Conservation (phyloP, 2,888 invertebrate genomes). For the Pseudoips prasinana region DNA sequence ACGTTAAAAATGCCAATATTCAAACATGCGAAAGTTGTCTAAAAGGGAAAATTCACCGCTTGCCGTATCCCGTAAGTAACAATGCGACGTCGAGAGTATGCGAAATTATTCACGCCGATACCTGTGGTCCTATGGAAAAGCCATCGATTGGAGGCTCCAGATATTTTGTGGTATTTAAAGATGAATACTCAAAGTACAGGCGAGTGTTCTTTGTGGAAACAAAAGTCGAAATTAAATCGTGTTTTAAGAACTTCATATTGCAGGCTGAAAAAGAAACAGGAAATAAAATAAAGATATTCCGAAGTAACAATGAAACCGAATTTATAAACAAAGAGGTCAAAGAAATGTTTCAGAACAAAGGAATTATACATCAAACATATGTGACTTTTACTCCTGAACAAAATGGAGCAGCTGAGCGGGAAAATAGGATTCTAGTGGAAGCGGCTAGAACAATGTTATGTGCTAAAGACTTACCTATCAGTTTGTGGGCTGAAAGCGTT, state of each 20-base stretch:
- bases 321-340: slow-evolving; percentile 9
- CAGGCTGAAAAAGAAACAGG: not conserved
- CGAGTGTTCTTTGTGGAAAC: slow-evolving; percentile 2
- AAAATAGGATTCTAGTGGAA: slow-evolving; percentile 23
- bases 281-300: slow-evolving; percentile 1
- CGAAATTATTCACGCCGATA: slow-evolving; percentile 3
- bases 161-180: slow-evolving; percentile 6
- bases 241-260: not conserved
- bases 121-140: slow-evolving; percentile 7
- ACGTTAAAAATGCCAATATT: not conserved
- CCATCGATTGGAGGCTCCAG: slow-evolving; percentile 4
- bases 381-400: slow-evolving; percentile 35
- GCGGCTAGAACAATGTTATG: slow-evolving; percentile 26
- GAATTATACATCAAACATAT: slow-evolving; percentile 30
- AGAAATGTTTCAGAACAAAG: slow-evolving; percentile 14
- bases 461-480: slow-evolving; percentile 7
- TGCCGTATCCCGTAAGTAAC: not conserved
- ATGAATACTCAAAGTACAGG: slow-evolving; percentile 1
- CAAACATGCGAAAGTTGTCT: not conserved
- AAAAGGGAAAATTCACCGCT: not conserved
- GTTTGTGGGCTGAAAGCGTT: slow-evolving; percentile 13
- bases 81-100: not conserved
- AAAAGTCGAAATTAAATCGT: not conserved
- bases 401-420: slow-evolving; percentile 41
- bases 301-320: slow-evolving; percentile 1